A percentile compares a stretch with the other conserved stretches of the same genome.
Evolutionary conservation across 2,888 invertebrate species (phyloP).

Genomic region (Sclerodermus sp.): DNA sequence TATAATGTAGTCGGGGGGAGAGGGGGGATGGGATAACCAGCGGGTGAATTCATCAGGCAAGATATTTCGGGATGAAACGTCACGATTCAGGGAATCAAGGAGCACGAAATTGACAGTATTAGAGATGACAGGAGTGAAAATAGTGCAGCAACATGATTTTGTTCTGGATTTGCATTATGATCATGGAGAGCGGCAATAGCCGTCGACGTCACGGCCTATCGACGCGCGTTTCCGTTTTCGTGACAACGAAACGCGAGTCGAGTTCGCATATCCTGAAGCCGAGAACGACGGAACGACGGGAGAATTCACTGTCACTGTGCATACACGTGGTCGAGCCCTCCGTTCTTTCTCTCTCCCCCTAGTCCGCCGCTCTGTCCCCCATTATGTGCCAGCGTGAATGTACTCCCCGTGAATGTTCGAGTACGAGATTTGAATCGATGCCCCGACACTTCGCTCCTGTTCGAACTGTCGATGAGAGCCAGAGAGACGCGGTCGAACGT

Average conservation of each 20-base stretch:
- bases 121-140: too few species aligned
- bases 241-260: slow-evolving; percentile 14
- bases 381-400: slow-evolving; percentile 39
- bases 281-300: too few species aligned
- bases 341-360: slow-evolving; percentile 19
- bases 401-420: slow-evolving; percentile 39
- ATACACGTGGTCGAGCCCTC: slow-evolving; percentile 16
- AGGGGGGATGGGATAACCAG: too few species aligned
- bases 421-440: slow-evolving; percentile 39
- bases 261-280: too few species aligned
- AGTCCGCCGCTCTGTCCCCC: slow-evolving; percentile 12
- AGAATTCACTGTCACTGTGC: slow-evolving; percentile 19
- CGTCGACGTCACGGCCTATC: slow-evolving; percentile 4
- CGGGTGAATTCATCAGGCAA: too few species aligned
- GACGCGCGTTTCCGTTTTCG: slow-evolving; percentile 29
- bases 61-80: too few species aligned
- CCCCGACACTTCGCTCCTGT: slow-evolving; percentile 39
- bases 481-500: slow-evolving; percentile 17
- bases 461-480: slow-evolving; percentile 36
- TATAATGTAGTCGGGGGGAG: too few species aligned
- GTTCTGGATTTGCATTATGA: too few species aligned
- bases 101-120: too few species aligned
- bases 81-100: too few species aligned
- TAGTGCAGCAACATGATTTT: too few species aligned
- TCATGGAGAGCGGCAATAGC: too few species aligned